Percentiles rank a stretch among this genome's conserved stretches.
phyloP scores from a whole-genome alignment of 2,888 invertebrate species.

The Lepas anatifera region DNA sequence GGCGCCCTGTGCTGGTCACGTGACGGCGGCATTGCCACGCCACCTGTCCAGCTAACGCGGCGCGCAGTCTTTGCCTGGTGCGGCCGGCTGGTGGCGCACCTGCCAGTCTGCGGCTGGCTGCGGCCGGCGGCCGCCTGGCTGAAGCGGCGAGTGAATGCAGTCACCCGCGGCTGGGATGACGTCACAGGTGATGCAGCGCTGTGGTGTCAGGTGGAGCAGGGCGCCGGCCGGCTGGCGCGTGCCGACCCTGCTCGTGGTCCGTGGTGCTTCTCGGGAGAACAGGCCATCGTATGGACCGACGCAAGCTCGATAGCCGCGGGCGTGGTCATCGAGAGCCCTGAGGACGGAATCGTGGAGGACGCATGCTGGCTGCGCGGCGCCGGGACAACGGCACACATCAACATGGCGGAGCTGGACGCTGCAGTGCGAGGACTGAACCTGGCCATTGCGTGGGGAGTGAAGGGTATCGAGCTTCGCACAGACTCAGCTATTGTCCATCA shows the following conservation, averaged over 20 bases:
- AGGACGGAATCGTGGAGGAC: too few species aligned
- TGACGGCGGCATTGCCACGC: background rate
- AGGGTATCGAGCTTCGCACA: too few species aligned
- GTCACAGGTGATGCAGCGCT: background rate
- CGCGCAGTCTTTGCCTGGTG: conserved; percentile 12
- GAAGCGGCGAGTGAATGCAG: conserved; percentile 7
- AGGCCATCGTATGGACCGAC: background rate
- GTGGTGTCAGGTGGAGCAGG: background rate
- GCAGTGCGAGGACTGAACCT: too few species aligned
- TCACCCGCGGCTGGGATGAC: background rate
- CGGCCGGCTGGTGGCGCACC: background rate
- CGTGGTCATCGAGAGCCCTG: too few species aligned
- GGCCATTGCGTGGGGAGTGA: too few species aligned
- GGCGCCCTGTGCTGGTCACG: background rate
- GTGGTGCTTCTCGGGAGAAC: background rate
- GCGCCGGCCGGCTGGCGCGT: background rate
- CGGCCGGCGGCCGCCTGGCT: conserved; percentile 2
- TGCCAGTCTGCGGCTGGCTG: conserved; percentile 14
- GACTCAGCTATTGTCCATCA: too few species aligned
- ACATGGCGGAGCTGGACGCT: too few species aligned
- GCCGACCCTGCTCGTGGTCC: background rate
- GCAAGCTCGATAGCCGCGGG: background rate
- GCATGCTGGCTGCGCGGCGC: too few species aligned
- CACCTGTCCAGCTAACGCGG: conserved; percentile 9
- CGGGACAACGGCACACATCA: too few species aligned